A percentile compares a stretch with the other conserved stretches of the same genome.
Evolutionary conservation across 2,113 vertebrate genomes (phyloP).

Genomic region (Hippocampus mohnikei): DNA sequence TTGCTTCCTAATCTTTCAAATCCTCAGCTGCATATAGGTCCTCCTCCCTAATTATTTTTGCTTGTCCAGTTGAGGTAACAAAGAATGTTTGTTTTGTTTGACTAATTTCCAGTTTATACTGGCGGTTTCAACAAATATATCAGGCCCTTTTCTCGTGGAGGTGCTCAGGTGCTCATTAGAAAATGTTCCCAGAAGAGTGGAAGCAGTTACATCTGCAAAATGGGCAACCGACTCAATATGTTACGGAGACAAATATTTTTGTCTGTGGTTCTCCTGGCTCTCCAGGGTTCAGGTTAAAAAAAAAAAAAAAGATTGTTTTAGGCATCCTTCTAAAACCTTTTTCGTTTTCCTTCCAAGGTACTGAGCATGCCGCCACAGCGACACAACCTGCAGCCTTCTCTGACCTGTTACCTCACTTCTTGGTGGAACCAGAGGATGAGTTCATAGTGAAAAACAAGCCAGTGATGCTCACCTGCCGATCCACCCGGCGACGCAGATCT

Average conservation of each 20-base stretch:
- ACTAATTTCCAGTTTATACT: too few species aligned
- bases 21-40: too few species aligned
- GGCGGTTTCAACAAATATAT: too few species aligned
- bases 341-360: conserved; percentile 65
- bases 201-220: not conserved
- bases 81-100: too few species aligned
- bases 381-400: conserved; percentile 78
- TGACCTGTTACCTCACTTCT: conserved; percentile 92
- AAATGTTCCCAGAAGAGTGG: not conserved
- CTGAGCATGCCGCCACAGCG: conserved; percentile 84
- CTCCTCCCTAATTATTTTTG: too few species aligned
- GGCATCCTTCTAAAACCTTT: conserved; percentile 21
- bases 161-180: too few species aligned
- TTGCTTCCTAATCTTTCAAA: too few species aligned
- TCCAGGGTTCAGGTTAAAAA: not conserved
- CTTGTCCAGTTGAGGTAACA: too few species aligned
- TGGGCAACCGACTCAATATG: not conserved
- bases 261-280: not conserved
- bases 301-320: conserved; percentile 5
- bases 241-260: not conserved
- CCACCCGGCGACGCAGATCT: conserved; percentile 95
- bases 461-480: conserved; percentile 90
- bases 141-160: not conserved
- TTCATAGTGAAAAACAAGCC: conserved; percentile 98
- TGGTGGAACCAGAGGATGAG: conserved; percentile 90